Evolutionary conservation across 1,140 invertebrate species (phyloP), one percentile per base, ranked within the genome.

Genomic region (Platorchestia sp.): DNA sequence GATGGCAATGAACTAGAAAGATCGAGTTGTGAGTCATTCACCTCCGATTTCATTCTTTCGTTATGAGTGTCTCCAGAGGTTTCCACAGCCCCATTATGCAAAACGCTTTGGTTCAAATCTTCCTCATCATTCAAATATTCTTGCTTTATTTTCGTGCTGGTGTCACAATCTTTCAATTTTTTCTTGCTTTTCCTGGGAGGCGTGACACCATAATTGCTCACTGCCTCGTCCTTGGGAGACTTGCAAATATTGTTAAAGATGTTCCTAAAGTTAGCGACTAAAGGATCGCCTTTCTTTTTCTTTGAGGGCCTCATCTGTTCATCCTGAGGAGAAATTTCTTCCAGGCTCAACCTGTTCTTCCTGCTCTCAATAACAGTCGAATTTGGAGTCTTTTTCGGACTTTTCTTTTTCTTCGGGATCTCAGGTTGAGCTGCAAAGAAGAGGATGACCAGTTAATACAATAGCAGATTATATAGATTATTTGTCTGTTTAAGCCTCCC

Each of bases 201-300:
- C 41, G 7, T 10, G n/a, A 14, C 91, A 93, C 40, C 45, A 47
- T 41, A 42, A 45, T 47, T 47, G 6, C 0, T 45, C 91, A 16
- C 45, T 3, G 40, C 91, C 44, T 10, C 44, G 10, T 27, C 40
- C 45, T 0, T 14, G 27, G 91, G 45, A 45, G 91, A 93, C 19
- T 19, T 47, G 44, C 91, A 93, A 41, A 93, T 93, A 93, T 93
- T 36, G 44, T 93, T 93, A 44, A 93, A 93, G 40, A 93, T 40
- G 91, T 47, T 93, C 45, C 40, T 6, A 40, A 93, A 93, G 44
- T 93, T 93, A 0, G 91, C 91, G 45, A 47, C 91, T 0, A 93
- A 36, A 22, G 91, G 91, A 47, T 93, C 91, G 45, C 91, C 91
- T 41, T 93, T 93, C 91, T 45, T 93, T 40, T 47, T 93, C 45